Conservation (phyloP, 1,140 invertebrate species). For the Pseudomyrmex flavicornis region DNA sequence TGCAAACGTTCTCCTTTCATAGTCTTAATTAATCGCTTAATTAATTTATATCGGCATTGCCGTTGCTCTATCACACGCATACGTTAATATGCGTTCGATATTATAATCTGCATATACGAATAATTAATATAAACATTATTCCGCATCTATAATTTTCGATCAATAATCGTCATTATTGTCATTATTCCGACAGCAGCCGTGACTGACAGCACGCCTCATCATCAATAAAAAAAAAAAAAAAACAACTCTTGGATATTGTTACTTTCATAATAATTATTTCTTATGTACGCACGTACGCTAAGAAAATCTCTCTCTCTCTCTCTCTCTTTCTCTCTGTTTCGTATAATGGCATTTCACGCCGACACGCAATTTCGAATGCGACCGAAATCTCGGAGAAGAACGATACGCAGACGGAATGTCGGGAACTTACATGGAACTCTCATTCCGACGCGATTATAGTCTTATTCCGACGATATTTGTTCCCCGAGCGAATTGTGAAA, state of each 20-base stretch:
- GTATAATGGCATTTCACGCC: constrained; percentile 30
- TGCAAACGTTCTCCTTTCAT: constrained; percentile 35
- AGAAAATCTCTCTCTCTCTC: background rate
- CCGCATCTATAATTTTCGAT: background rate
- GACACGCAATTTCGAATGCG: constrained; percentile 6
- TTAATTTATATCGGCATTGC: constrained; percentile 33
- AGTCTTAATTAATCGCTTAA: constrained; percentile 48
- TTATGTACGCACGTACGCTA: too few relatives aligned
- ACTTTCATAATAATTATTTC: too few relatives aligned
- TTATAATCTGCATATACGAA: background rate
- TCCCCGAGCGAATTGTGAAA: constrained; percentile 43
- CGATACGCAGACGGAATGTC: constrained; percentile 37
- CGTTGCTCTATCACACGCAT: constrained; percentile 12
- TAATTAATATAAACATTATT: constrained; percentile 14
- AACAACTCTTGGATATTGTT: too few relatives aligned
- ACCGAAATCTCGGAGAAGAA: constrained; percentile 45
- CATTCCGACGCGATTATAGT: constrained; percentile 70
- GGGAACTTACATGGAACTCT: constrained; percentile 50
- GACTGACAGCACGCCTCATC: background rate
- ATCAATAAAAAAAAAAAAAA: constrained; percentile 5
- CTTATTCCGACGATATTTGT: constrained; percentile 73
- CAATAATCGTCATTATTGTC: background rate
- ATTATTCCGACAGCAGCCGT: background rate
- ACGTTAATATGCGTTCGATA: background rate
- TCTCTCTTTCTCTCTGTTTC: background rate